phyloP scores from a whole-genome alignment of 2,113 vertebrate genomes.

The Ornithorhynchus anatinus region DNA sequence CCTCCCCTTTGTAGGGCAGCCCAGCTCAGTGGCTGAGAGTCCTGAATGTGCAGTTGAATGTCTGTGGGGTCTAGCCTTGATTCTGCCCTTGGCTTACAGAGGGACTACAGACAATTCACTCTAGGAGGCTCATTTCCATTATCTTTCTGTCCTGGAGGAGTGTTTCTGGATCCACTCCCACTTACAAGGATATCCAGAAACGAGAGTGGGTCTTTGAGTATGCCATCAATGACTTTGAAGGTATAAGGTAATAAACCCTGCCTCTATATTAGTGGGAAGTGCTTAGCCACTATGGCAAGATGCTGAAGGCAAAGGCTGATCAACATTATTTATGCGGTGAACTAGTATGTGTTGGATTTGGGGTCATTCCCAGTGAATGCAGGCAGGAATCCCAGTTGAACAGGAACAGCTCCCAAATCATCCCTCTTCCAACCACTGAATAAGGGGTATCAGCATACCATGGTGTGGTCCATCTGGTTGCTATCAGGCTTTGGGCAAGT shows the following conservation, averaged over 20 bases:
- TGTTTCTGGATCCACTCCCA: too few species aligned
- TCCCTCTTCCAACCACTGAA: background rate
- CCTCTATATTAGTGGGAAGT: background rate
- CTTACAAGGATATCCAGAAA: too few species aligned
- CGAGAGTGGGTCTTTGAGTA: background rate
- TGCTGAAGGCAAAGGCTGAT: too few species aligned
- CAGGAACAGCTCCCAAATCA: constrained; percentile 13
- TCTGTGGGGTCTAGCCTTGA: background rate
- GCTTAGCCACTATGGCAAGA: background rate
- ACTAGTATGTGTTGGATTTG: constrained; percentile 4
- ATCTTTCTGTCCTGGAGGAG: too few species aligned
- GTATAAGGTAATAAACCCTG: background rate
- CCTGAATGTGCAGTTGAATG: constrained; percentile 9
- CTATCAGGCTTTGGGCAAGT: background rate
- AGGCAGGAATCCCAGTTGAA: constrained; percentile 25
- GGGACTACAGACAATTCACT: too few species aligned
- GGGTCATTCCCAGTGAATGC: constrained; percentile 43
- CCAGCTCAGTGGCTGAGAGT: background rate
- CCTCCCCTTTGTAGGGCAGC: constrained; percentile 8
- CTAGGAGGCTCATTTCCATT: background rate
- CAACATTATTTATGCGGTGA: too few species aligned
- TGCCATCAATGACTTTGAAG: background rate
- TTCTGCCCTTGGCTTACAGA: background rate
- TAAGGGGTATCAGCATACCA: constrained; percentile 2
- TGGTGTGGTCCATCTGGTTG: constrained; percentile 34